Base-by-base conservation (phyloP, 1,140 invertebrate species). In the Lepidurus arcticus region DNA sequence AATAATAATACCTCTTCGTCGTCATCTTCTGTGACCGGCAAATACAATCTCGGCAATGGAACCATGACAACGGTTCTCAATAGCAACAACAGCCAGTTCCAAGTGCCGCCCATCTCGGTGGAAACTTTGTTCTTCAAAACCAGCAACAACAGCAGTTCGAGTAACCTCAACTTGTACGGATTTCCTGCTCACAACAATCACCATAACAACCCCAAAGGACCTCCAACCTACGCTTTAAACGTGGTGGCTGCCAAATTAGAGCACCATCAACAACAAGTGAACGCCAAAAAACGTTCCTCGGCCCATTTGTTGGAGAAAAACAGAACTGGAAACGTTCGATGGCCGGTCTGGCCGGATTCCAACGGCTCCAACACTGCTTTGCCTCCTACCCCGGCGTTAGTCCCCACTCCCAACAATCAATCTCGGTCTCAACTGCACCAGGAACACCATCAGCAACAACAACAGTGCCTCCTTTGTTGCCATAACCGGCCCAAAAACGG, bases 381-480 rank as follows among this genome's bases (percentile, higher is more conserved):
- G 21, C 53, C 53, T n/a, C 53, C 53, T 65, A 65, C 53, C 53
- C 53, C 53, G 21, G 53, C 53, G 16, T 65, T 65, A 65, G 53
- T 65, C 53, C 53, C 53, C 7, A 65, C 53, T 65, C 53, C 53
- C 53, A 65, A 65, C 53, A 65, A 65, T 65, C 53, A 65, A 65
- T 65, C 53, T 65, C 16, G 21, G 16, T n/a, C 53, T 13, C 53
- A 65, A 21, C 21, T 65, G 21, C 53, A 65, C 53, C 53, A 65
- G 53, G 16, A 9, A 21, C 53, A 65, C 53, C 53, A 65, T 21
- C 53, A 9, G 53, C 45, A 47, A 16, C 53, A 21, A 65, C 53
- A 65, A 65, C 53, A 65, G 53, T 65, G 53, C 53, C 53, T 65
- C 53, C 13, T 65, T 6, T 65, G 53, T 16, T 65, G 53, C 53